Evolutionary conservation across 1,140 invertebrate species (phyloP), one percentile per base, ranked within the genome.

Genomic region (Pseudomyrmex dendroicus): DNA sequence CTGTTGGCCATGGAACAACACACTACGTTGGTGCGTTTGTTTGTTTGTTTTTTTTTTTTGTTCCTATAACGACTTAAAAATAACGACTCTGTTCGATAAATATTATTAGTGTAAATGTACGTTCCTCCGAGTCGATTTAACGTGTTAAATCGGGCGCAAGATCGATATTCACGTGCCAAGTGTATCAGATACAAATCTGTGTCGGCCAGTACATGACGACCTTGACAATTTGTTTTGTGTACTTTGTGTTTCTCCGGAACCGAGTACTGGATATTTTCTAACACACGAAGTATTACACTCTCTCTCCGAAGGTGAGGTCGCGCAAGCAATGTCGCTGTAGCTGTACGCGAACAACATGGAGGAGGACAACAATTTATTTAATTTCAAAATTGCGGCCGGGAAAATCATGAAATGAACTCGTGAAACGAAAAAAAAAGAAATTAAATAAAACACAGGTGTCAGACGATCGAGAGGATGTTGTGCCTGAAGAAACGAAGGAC

Each of bases 401-500:
- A 8, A 74, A 57, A 50, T 15, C 52, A 76, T 66, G n/a, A 59
- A 59, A 86, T 73, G 78, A 86, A 54, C 17, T 77, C 56, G 62
- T 67, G n/a, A 61, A 64, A 25, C 25, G 2, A 25, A 44, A 10
- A 50, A 35, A 5, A 35, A 35, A 35, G 4, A 35, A 35, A 35
- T 35, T 35, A 35, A 35, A 35, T 35, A 35, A 35, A 35, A 35
- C 3, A 5, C 25, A 35, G 25, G 25, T 35, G 25, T 35, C 25
- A 4, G 2, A 52, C 17, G 7, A 3, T 17, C 9, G 5, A 67
- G 13, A 90, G 85, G 59, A 92, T 92, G 91, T 77, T 92, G 85
- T 92, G 91, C 76, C 62, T 92, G 44, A 92, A 92, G 83, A 92
- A 92, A 63, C 80, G 91, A 4, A 88, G 91, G 17, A 92, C 91